Evolutionary conservation across 1,140 invertebrate species (phyloP), one percentile per base, ranked within the genome.

Genomic region (Hestina assimilis): DNA sequence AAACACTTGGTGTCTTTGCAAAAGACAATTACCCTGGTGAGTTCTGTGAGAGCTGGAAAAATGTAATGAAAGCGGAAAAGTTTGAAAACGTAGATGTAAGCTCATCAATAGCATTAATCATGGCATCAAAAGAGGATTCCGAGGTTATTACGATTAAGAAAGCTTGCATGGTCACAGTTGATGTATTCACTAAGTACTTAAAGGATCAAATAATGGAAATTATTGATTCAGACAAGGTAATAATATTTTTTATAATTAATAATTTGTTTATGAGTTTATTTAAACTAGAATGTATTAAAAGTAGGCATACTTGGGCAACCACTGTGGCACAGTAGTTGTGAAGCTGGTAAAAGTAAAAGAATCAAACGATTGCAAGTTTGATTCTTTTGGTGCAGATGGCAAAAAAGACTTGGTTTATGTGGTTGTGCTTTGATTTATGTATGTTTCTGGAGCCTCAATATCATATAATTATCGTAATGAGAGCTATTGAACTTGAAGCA

Each of bases 201-300:
- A 97, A 97, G 87, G 96, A 98, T 89, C 96, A 99, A 88, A 96
- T 99, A 52, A 98, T 99, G 94, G 97, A 99, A 83, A 97, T 99
- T 67, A 98, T 99, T 76, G 98, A 99, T 92, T 94, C 95, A 4
- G 98, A 99, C 77, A 95, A 95, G 89, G 96, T 97, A 89, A 15
- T 12, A 17, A 1, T 4, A 29, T 48, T 28, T 14, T 12, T 29
- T 33, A 19, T 23, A 26, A 15, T n/a, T 19, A 58, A 28, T 42
- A 28, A n/a, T n/a, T n/a, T n/a, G n/a, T n/a, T n/a, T n/a, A n/a
- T n/a, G n/a, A n/a, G n/a, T n/a, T n/a, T n/a, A n/a, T n/a, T n/a
- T n/a, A n/a, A n/a, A n/a, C n/a, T n/a, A n/a, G n/a, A n/a, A n/a
- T n/a, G n/a, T n/a, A n/a, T n/a, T n/a, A n/a, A n/a, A n/a, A n/a